Evolutionary conservation across 2,888 invertebrate species (phyloP).

Genomic region (Gisinianus flammeolus): DNA sequence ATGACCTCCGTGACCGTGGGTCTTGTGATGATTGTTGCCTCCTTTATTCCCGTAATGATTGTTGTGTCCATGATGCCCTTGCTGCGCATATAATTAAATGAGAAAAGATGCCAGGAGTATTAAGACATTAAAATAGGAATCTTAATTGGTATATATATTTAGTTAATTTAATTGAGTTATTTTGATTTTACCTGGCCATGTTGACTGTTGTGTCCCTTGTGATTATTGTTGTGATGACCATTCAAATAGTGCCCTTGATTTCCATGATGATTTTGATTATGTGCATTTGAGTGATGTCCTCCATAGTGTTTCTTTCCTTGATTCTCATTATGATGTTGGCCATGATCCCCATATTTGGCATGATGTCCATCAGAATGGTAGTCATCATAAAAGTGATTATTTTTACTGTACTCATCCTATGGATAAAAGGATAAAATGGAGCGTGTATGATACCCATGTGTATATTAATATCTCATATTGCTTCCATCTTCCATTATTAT

Average conservation of each 20-base stretch:
- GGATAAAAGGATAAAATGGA: too few relatives aligned
- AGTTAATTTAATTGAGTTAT: neutral
- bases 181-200: neutral
- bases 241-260: slow-evolving; percentile 42
- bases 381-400: slow-evolving; percentile 56
- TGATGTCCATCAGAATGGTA: slow-evolving; percentile 52
- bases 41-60: slow-evolving; percentile 43
- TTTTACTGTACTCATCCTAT: slow-evolving; percentile 57
- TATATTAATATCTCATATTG: too few relatives aligned
- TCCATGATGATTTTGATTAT: slow-evolving; percentile 39
- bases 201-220: slow-evolving; percentile 29
- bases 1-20: slow-evolving; percentile 31
- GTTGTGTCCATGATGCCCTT: slow-evolving; percentile 51
- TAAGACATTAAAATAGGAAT: too few relatives aligned
- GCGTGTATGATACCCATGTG: neutral
- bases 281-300: slow-evolving; percentile 34
- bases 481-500: neutral
- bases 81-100: neutral
- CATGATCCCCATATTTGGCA: slow-evolving; percentile 53
- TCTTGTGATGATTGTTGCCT: slow-evolving; percentile 33
- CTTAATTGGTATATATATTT: too few relatives aligned
- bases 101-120: neutral
- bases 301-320: slow-evolving; percentile 49
- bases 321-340: slow-evolving; percentile 51
- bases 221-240: slow-evolving; percentile 38